A percentile compares a stretch with the other conserved stretches of the same genome.
phyloP scores from a whole-genome alignment of 2,797 vertebrate genomes.

The Antrozous pallidus region DNA sequence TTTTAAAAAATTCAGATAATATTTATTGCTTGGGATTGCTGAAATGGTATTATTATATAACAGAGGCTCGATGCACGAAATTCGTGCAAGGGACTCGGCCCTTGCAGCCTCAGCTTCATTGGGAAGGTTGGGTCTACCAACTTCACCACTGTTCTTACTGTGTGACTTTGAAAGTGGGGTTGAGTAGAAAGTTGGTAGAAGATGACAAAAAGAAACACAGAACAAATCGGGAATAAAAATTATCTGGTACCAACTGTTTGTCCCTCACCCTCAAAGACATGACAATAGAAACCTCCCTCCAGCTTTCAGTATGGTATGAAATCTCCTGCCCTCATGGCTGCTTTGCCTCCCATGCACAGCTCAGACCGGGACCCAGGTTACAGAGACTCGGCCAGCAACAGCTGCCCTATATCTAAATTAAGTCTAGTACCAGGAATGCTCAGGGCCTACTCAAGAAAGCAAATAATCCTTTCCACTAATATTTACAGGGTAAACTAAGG shows the following conservation, averaged over 20 bases:
- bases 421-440: no score
- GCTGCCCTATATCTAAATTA: no score
- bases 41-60: neutral
- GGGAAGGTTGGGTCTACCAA: neutral
- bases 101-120: rapidly evolving
- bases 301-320: neutral
- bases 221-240: neutral
- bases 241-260: neutral
- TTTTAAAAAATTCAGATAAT: neutral
- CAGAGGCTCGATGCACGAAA: no score
- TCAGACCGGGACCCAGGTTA: no score
- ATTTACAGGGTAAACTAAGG: no score
- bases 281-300: neutral
- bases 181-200: constrained; percentile 1
- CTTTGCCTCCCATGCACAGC: no score
- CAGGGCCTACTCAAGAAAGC: no score
- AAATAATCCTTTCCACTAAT: no score
- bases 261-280: neutral
- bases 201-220: neutral
- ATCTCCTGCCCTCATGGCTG: no score
- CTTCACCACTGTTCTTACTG: neutral
- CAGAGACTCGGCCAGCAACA: no score
- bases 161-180: neutral
- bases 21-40: neutral
- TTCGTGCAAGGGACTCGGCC: no score